Evolutionary conservation across 2,888 invertebrate genomes (phyloP), one percentile per base, ranked within the genome.

Genomic region (Epinotia nisella): DNA sequence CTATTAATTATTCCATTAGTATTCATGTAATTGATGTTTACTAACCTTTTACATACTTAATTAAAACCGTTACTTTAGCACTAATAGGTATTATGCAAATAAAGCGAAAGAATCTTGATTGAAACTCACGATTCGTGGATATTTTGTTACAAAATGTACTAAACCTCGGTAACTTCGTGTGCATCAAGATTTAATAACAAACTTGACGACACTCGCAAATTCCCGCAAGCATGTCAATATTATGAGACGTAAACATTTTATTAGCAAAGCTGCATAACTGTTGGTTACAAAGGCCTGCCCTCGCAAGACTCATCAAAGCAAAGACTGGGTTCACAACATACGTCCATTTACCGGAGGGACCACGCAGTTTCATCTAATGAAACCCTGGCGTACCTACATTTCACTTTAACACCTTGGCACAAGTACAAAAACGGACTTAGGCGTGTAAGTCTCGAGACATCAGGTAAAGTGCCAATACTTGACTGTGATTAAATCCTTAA

Each of bases 371-470:
- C 74, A 75, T 77, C 74, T 78, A 76, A 78, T 79, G 77, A 79
- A 81, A 81, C 77, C 75, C 76, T 65, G 60, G 74, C 69, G 76
- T 77, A 77, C 69, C 76, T 77, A 77, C 76, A 78, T 80, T 80
- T 78, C 76, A 76, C 75, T 79, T 76, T 81, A 81, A 80, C 80
- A 78, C 79, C 78, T 78, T 78, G 80, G 78, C 80, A 79, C 78
- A 78, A 81, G 80, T 60, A 45, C 49, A 39, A 29, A 65, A 55
- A 45, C 41, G 62, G 49, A 41, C 15, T 45, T 41, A 35, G 21
- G 58, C 9, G 11, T 24, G 24, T 56, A 15, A n/a, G 58, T 29
- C n/a, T 35, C 29, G 7, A 24, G 21, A 21, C 24, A 13, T 10
- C 2, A 55, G 19, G 21, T 45, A 15, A 3, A 49, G n/a, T 49